phyloP scores from a whole-genome alignment of 2,888 invertebrate species.

The Tenthredo mesomela region DNA sequence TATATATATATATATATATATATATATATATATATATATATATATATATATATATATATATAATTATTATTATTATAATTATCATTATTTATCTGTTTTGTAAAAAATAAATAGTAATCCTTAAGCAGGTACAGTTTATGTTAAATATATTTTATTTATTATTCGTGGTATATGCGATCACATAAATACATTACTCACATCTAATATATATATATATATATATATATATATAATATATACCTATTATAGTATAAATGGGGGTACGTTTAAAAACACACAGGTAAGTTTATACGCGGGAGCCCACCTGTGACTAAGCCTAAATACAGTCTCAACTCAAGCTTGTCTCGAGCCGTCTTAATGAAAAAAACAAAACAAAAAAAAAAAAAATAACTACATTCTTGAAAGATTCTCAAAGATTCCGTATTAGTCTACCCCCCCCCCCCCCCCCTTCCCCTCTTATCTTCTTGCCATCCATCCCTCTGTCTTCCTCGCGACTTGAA shows the following conservation, averaged over 20 bases:
- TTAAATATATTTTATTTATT: constrained; percentile 32
- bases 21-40: too few species aligned
- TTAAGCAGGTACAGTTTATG: constrained; percentile 74
- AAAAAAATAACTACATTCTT: constrained; percentile 1
- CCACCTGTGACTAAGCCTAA: constrained; percentile 60
- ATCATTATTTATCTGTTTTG: constrained; percentile 52
- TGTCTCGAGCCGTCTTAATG: constrained; percentile 41
- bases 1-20: too few species aligned
- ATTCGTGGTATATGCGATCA: constrained; percentile 63
- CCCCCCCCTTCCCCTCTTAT: background rate
- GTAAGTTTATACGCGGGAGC: constrained; percentile 26
- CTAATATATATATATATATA: too few species aligned
- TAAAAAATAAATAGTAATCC: constrained; percentile 75
- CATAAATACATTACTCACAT: constrained; percentile 51
- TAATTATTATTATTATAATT: constrained; percentile 40
- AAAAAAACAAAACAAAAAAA: background rate
- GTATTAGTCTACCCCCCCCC: constrained; percentile 4
- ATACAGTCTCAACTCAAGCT: constrained; percentile 63
- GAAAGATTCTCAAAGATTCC: constrained; percentile 30
- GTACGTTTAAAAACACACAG: constrained; percentile 48
- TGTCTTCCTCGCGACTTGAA: constrained; percentile 16
- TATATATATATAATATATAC: too few species aligned
- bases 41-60: too few species aligned
- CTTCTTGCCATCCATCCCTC: background rate
- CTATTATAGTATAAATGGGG: constrained; percentile 19